Conservation (phyloP, 2,888 invertebrate species). For the Chrysodeixis includens region DNA sequence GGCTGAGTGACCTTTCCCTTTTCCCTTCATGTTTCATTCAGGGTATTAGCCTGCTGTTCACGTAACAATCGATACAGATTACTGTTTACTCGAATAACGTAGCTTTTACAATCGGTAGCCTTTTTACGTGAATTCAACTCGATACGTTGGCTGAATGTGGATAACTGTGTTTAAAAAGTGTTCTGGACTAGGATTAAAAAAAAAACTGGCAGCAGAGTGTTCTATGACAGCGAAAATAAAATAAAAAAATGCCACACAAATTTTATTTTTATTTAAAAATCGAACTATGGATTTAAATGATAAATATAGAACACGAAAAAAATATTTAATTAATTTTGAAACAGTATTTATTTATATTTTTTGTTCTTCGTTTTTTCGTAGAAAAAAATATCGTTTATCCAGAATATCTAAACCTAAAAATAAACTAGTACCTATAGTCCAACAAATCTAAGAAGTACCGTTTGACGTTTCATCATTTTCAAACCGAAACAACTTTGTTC, state of each 20-base stretch:
- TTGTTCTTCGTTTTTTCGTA: no score
- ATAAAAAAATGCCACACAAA: no score
- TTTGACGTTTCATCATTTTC: no score
- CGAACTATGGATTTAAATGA: no score
- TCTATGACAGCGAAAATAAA: no score
- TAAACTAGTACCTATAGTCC: neutral
- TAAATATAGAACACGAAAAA: no score
- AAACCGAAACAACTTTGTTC: no score
- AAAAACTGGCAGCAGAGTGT: no score
- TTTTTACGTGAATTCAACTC: conserved; percentile 10
- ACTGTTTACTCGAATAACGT: conserved; percentile 18
- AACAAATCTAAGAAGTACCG: no score
- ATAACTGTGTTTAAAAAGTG: neutral
- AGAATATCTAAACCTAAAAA: neutral
- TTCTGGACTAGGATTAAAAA: neutral
- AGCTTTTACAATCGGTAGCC: neutral
- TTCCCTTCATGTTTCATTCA: conserved; percentile 63
- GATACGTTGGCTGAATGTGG: neutral
- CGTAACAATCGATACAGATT: conserved; percentile 14
- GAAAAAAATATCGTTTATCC: neutral
- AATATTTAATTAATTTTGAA: no score
- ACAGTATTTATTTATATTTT: no score
- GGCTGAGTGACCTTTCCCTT: conserved; percentile 50
- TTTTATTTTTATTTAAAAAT: no score
- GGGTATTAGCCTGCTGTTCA: conserved; percentile 30